Conservation (phyloP, 1,140 invertebrate genomes). For the Marisa cornuarietis region DNA sequence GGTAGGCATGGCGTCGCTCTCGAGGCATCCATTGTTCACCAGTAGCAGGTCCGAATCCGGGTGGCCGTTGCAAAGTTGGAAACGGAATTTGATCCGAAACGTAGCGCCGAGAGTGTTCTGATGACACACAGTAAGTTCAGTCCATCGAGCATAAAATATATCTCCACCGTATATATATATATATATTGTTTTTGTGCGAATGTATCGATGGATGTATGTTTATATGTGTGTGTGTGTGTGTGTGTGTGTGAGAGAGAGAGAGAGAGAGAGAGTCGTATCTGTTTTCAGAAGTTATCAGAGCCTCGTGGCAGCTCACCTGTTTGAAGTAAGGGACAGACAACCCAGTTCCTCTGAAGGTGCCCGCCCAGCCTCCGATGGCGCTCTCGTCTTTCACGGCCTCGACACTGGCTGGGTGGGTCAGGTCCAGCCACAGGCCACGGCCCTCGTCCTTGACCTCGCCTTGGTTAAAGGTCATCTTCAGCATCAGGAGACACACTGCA, state of each 20-base stretch:
- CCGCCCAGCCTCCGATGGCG: constrained; percentile 24
- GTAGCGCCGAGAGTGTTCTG: constrained; percentile 20
- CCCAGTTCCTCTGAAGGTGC: constrained; percentile 18
- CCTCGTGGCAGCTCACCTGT: background rate
- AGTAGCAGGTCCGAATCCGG: constrained; percentile 30
- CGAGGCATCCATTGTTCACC: constrained; percentile 31
- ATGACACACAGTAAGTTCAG: background rate
- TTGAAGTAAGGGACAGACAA: constrained; percentile 17
- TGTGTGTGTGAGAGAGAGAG: background rate
- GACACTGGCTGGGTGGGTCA: constrained; percentile 11
- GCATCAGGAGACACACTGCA: constrained; percentile 34
- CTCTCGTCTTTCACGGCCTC: constrained; percentile 17
- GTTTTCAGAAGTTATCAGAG: background rate
- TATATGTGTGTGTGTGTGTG: background rate
- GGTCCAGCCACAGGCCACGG: constrained; percentile 31
- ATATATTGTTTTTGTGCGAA: too few species aligned
- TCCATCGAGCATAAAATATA: too few species aligned
- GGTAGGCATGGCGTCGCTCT: constrained; percentile 15
- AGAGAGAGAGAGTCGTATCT: too few species aligned
- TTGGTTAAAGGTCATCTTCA: constrained; percentile 33
- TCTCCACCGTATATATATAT: too few species aligned
- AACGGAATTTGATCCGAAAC: constrained; percentile 34
- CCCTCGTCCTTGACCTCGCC: constrained; percentile 29
- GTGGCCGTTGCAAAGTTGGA: constrained; percentile 30
- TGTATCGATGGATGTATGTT: background rate